Evolutionary conservation across 2,888 invertebrate genomes (phyloP), one percentile per base, ranked within the genome.

Genomic region (Pseudococcus longispinus): DNA sequence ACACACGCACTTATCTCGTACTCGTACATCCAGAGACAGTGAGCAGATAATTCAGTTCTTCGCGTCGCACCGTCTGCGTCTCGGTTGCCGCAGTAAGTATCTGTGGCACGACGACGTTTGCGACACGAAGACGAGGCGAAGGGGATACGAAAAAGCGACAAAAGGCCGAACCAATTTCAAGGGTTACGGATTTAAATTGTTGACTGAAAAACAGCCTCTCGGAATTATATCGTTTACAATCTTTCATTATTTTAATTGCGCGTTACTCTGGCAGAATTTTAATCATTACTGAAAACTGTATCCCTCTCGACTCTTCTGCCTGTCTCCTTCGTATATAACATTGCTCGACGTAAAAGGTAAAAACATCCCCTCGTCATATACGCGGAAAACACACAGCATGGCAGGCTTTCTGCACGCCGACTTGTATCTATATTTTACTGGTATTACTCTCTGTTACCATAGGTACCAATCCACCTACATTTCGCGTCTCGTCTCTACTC

Each of bases 181-280:
- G 70, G 74, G 85, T 85, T 85, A 70, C 32, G 74, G 74, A 85
- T 70, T 85, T 85, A 70, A 70, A 84, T 85, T 74, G 85, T 85
- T 74, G 85, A 37, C 65, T 85, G 85, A 85, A 85, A 85, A 74
- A 42, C 70, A 70, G 74, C 74, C 74, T 42, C 70, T 42, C 70
- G 85, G 29, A 85, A 85, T 85, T 85, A 85, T 70, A 85, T 85
- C 85, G 85, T 70, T 85, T 85, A 85, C 85, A 85, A 85, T 85
- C 85, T 70, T 85, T 85, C 60, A 70, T 85, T 85, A 42, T 85
- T 85, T 85, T 85, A 85, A 85, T 85, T 85, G 85, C 85, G 74
- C 85, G 85, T 85, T 85, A 70, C 85, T 85, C 85, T 37, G 85
- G 85, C 85, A 37, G 85, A 85, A 85, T 85, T 85, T 85, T 85